Base-by-base conservation (phyloP, 2,113 vertebrate species). In the Brienomyrus longianalis region DNA sequence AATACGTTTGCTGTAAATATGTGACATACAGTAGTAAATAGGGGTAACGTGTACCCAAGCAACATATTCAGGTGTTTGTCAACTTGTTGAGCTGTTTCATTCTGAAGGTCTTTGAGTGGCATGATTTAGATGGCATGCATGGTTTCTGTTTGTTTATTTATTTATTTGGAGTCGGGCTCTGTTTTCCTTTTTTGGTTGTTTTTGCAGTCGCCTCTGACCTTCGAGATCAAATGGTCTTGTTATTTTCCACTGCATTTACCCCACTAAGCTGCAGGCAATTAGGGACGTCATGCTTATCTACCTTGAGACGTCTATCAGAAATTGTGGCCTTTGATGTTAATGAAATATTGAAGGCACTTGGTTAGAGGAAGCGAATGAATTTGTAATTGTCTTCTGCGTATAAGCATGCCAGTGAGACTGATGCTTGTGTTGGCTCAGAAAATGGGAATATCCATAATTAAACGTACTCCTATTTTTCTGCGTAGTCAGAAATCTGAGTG, bases 231-330 rank as follows among this genome's bases (percentile, higher is more conserved):
- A 95, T 94, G 93, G 94, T 95, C 93, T 93, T 94, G 93, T 94
- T 91, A 94, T 95, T 95, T 96, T 95, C 94, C 94, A 94, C 92
- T 92, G 94, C 95, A 95, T 95, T 95, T 95, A 93, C 93, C 92
- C 90, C 88, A 88, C 93, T 94, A 94, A 86, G n/a, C 50, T 94
- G 93, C 93, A 94, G 93, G 94, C 95, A 95, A 94, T 96, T 96
- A 95, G 93, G 92, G 93, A 93, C 93, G 93, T 92, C 91, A 92
- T 94, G 93, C 92, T 93, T 89, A 91, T 91, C 93, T 87, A 90
- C 90, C 91, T 93, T 94, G 84, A 86, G 92, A 93, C 92, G 90
- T 91, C 83, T 70, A 90, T 89, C 43, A 56, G 92, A 94, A 93
- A 92, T 88, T 66, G 89, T 70, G 93, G 89, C 90, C 88, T 91